These are phyloP conservation scores for Mamestra brassicae DNA, from an alignment of 2,888 invertebrate species.

Conservation along the genomic window DNA sequence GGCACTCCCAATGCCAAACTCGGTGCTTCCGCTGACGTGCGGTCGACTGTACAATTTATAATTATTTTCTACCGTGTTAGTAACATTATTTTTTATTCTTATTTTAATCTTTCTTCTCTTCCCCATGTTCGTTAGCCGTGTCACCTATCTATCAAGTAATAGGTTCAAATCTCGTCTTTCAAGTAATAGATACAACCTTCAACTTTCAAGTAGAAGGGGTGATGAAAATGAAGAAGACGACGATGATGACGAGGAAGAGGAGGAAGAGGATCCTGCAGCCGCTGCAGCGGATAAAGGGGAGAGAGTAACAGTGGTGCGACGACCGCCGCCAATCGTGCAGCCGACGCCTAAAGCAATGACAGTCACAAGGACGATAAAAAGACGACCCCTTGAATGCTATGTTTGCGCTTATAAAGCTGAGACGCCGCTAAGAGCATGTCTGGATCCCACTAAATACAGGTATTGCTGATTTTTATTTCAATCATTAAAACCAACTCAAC, in stretches of 20 bases:
- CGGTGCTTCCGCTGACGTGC: not conserved
- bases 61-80: not conserved
- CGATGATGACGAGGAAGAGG: conserved; percentile 79
- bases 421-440: conserved; percentile 79
- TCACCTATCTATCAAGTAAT: conserved; percentile 41
- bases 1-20: not conserved
- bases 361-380: conserved; percentile 76
- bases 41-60: not conserved
- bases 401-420: conserved; percentile 85
- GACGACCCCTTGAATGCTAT: conserved; percentile 84
- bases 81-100: conserved; percentile 21
- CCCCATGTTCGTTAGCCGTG: conserved; percentile 38
- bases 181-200: conserved; percentile 61
- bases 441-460: conserved; percentile 86
- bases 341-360: conserved; percentile 66
- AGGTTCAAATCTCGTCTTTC: conserved; percentile 46
- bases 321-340: conserved; percentile 60
- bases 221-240: conserved; percentile 76
- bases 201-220: conserved; percentile 58
- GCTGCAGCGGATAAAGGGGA: conserved; percentile 59
- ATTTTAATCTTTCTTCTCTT: conserved; percentile 35
- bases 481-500: not conserved
- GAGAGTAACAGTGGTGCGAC: conserved; percentile 63
- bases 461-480: conserved; percentile 44
- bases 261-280: conserved; percentile 64